Percentiles rank a stretch among this genome's conserved stretches.
These are phyloP conservation scores for Zootoca vivipara DNA, from an alignment of 2,113 vertebrate species.

Conservation along the genomic window DNA sequence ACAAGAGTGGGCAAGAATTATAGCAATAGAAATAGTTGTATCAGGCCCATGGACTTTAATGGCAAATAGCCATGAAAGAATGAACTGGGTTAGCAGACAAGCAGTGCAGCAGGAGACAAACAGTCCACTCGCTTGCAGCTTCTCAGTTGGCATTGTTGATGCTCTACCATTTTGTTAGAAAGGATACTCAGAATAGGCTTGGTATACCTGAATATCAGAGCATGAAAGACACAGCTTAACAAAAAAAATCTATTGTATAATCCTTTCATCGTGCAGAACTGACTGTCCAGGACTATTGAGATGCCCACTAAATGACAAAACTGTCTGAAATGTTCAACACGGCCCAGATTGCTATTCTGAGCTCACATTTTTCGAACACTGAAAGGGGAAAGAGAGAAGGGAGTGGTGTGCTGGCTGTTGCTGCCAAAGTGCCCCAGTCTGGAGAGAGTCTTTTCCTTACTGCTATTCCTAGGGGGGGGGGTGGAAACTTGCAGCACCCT, in stretches of 20 bases:
- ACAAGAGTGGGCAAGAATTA: neutral
- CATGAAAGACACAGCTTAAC: neutral
- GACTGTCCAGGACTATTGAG: conserved; percentile 10
- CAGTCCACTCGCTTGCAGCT: neutral
- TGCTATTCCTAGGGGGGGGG: too few relatives aligned
- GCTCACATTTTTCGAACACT: too few relatives aligned
- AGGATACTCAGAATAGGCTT: neutral
- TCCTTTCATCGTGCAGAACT: conserved; percentile 43
- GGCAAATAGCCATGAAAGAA: neutral
- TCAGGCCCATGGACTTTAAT: neutral
- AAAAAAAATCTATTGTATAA: neutral
- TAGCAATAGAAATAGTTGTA: neutral
- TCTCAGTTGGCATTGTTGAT: neutral
- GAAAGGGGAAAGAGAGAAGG: too few relatives aligned
- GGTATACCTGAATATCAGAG: neutral
- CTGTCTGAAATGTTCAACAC: too few relatives aligned
- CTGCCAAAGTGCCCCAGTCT: too few relatives aligned
- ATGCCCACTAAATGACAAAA: too few relatives aligned
- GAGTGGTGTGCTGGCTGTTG: too few relatives aligned
- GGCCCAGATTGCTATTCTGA: too few relatives aligned
- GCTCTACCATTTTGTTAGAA: neutral
- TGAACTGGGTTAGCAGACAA: neutral
- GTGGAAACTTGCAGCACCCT: too few relatives aligned
- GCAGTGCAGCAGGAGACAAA: neutral
- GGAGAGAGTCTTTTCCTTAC: too few relatives aligned